Conservation (phyloP, 2,888 invertebrate species). For the Erebia aethiops region DNA sequence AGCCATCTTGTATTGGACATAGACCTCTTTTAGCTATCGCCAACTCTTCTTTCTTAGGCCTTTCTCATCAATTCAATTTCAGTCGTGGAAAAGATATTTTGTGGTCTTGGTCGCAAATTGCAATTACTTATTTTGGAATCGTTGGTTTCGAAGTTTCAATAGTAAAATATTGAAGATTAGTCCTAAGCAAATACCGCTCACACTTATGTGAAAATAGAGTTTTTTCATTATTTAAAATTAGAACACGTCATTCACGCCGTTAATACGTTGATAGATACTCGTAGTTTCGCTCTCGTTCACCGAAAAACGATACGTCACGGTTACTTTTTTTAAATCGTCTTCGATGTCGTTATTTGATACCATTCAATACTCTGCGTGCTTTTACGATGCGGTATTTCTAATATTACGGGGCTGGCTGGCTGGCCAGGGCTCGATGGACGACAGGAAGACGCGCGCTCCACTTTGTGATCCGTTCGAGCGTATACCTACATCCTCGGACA, state of each 20-base stretch:
- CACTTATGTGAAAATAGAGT: not conserved
- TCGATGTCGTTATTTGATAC: constrained; percentile 61
- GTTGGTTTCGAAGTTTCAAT: no score
- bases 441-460: constrained; percentile 43
- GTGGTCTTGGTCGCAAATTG: no score
- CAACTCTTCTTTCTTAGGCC: no score
- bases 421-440: constrained; percentile 34
- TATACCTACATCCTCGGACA: constrained; percentile 55
- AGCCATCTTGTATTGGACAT: no score
- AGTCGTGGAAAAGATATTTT: no score
- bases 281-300: constrained; percentile 46
- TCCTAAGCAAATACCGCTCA: no score
- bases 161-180: no score
- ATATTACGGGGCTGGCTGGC: constrained; percentile 44
- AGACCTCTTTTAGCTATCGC: no score
- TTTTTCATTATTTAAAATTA: constrained; percentile 16
- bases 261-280: constrained; percentile 5
- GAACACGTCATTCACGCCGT: constrained; percentile 14
- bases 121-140: no score
- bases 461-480: constrained; percentile 70
- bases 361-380: constrained; percentile 22
- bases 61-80: no score
- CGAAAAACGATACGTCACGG: constrained; percentile 57
- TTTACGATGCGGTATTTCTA: constrained; percentile 29
- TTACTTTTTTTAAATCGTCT: constrained; percentile 60